These are phyloP conservation scores for Heliconius congener DNA, from an alignment of 1,140 invertebrate species.

Conservation along the genomic window DNA sequence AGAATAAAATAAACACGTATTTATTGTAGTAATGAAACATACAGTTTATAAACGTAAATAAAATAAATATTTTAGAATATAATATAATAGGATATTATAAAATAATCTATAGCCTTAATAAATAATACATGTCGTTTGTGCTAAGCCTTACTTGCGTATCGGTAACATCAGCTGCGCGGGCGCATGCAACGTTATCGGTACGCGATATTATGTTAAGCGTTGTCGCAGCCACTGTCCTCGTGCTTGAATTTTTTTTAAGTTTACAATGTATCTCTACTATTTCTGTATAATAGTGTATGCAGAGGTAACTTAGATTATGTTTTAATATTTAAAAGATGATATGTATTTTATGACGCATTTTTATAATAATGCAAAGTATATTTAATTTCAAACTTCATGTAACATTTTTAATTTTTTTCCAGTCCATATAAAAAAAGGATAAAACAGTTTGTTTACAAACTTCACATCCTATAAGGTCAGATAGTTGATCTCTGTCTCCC, in stretches of 20 bases:
- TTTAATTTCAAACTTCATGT: no score
- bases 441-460: conserved; percentile 22
- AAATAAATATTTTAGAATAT: no score
- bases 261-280: no score
- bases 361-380: no score
- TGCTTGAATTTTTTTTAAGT: not conserved
- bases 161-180: conserved; percentile 19
- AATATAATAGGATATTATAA: no score
- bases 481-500: conserved; percentile 43
- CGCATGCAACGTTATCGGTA: conserved; percentile 28
- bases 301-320: no score
- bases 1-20: not conserved
- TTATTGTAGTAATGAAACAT: not conserved
- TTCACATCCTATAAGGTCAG: conserved; percentile 38
- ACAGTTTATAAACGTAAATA: no score
- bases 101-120: not conserved
- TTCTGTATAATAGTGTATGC: no score
- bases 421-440: not conserved
- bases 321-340: no score
- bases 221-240: conserved; percentile 22
- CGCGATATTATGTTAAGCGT: conserved; percentile 25
- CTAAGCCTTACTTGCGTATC: conserved; percentile 23
- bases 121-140: not conserved
- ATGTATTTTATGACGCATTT: no score
- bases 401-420: not conserved